A percentile compares a stretch with the other conserved stretches of the same genome.
Conservation (phyloP, 2,888 invertebrate species). For the Zygaena filipendulae region DNA sequence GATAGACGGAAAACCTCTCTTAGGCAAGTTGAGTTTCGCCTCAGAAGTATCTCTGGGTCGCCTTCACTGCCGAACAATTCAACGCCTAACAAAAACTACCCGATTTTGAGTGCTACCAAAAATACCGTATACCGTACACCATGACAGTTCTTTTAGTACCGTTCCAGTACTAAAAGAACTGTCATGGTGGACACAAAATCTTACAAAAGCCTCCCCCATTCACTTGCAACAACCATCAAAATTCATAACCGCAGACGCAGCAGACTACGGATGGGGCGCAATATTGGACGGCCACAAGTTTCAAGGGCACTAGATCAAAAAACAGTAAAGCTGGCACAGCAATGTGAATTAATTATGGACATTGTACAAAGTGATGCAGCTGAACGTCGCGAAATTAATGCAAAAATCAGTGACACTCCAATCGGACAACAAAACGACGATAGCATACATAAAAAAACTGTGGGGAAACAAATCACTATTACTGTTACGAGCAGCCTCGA, state of each 20-base stretch:
- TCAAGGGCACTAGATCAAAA: conserved; percentile 5
- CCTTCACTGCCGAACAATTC: conserved; percentile 3
- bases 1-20: conserved; percentile 4
- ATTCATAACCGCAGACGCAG: conserved; percentile 13
- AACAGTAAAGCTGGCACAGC: conserved; percentile 10
- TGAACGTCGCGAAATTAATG: background rate
- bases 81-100: conserved; percentile 6
- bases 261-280: conserved; percentile 14
- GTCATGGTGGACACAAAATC: conserved; percentile 4
- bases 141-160: too few relatives aligned
- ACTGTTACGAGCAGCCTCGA: conserved; percentile 3
- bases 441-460: conserved; percentile 11
- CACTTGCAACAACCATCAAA: conserved; percentile 6
- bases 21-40: conserved; percentile 11
- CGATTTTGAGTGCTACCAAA: too few relatives aligned
- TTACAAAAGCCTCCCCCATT: conserved; percentile 5
- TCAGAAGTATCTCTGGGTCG: conserved; percentile 6
- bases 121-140: too few relatives aligned
- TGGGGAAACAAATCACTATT: conserved; percentile 11
- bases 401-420: conserved; percentile 9
- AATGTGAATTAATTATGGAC: conserved; percentile 12
- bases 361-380: conserved; percentile 1
- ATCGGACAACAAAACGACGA: conserved; percentile 13
- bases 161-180: too few relatives aligned
- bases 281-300: conserved; percentile 8